These are phyloP conservation scores for Chymomyza amoena DNA, from an alignment of 2,888 invertebrate genomes.

Conservation along the genomic window DNA sequence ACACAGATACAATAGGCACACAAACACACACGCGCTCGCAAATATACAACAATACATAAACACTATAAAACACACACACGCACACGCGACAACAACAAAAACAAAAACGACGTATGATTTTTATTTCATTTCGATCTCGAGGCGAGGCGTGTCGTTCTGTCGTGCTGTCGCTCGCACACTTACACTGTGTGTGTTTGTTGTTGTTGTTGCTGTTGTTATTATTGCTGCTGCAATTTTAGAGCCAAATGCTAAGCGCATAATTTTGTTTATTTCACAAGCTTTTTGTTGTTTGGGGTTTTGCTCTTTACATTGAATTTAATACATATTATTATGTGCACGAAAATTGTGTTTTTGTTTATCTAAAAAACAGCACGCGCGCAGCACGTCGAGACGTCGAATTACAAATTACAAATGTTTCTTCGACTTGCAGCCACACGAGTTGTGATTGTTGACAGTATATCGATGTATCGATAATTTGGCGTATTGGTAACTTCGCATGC, in stretches of 20 bases:
- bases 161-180: neutral
- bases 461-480: neutral
- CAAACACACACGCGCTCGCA: neutral
- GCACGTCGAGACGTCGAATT: neutral
- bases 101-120: neutral
- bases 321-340: neutral
- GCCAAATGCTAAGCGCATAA: neutral
- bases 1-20: neutral
- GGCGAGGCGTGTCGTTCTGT: slow-evolving; percentile 7
- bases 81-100: slow-evolving; percentile 5
- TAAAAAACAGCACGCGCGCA: neutral
- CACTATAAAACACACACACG: neutral
- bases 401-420: neutral
- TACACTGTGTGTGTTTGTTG: neutral
- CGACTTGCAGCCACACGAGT: neutral
- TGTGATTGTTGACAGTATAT: neutral
- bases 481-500: neutral
- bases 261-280: neutral
- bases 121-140: neutral
- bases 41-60: neutral
- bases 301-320: neutral
- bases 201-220: neutral
- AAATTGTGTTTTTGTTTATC: neutral
- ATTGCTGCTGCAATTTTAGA: neutral
- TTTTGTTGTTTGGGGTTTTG: neutral